Conservation (phyloP, 2,113 vertebrate species). For the Saguinus imperator region DNA sequence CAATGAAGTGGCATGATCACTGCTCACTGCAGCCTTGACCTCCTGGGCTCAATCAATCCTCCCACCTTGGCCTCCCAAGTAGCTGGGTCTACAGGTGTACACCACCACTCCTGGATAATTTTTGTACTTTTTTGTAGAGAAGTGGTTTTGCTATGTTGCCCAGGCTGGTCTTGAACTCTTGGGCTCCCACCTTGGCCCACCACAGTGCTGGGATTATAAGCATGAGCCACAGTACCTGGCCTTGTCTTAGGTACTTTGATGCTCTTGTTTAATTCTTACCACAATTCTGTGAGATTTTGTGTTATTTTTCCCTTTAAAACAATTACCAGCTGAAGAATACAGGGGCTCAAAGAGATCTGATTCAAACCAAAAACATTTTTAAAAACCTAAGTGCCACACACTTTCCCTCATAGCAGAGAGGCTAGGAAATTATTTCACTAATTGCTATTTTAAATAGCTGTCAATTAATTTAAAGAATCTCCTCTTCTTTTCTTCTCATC, state of each 20-base stretch:
- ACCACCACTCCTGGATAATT: no score
- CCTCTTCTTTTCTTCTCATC: background rate
- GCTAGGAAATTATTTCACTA: background rate
- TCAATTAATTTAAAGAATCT: constrained; percentile 25
- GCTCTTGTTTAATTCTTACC: constrained; percentile 6
- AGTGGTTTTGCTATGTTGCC: no score
- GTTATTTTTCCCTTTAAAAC: constrained; percentile 7
- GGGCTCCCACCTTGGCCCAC: no score
- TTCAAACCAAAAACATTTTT: background rate
- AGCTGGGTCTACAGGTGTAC: no score
- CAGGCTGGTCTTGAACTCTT: no score
- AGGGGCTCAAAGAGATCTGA: background rate
- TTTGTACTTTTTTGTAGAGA: no score
- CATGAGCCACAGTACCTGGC: no score
- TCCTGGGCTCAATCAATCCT: no score
- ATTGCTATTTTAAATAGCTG: background rate
- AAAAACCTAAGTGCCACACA: background rate
- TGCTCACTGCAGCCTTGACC: no score
- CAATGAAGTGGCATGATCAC: no score
- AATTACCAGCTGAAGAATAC: background rate
- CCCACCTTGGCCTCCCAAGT: no score
- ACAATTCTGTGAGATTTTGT: background rate
- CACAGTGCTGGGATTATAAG: no score
- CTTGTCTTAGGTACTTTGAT: background rate
- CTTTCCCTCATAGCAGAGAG: background rate